These are phyloP conservation scores for Chloebia gouldiae DNA, from an alignment of 2,113 vertebrate genomes.

Conservation along the genomic window DNA sequence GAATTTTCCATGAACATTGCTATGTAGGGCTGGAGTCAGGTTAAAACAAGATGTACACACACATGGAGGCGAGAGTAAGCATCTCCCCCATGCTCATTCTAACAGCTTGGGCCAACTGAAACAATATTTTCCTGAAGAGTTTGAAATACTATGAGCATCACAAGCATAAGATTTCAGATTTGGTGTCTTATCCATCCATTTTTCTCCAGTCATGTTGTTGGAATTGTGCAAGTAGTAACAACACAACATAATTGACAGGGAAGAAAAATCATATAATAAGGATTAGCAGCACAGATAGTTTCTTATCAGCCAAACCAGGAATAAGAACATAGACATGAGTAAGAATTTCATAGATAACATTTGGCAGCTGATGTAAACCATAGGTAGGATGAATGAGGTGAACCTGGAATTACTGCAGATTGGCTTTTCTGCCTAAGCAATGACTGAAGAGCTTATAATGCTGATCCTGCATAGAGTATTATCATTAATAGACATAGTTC, in stretches of 20 bases:
- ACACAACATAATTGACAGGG: not conserved
- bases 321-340: not conserved
- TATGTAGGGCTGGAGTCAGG: not conserved
- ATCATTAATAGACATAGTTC: not conserved
- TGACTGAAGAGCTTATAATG: not conserved
- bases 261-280: not conserved
- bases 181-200: not conserved
- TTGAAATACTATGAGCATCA: not conserved
- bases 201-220: not conserved
- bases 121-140: not conserved
- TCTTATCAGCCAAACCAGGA: not conserved
- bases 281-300: not conserved
- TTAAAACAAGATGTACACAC: not conserved
- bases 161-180: not conserved
- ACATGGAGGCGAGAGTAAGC: not conserved
- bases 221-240: not conserved
- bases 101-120: not conserved
- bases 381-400: not conserved
- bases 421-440: not conserved
- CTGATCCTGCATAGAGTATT: not conserved
- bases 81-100: not conserved
- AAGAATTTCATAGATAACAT: not conserved
- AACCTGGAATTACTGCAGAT: not conserved
- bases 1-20: not conserved
- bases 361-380: not conserved